These are phyloP conservation scores for Hucho hucho DNA, from an alignment of 2,113 vertebrate genomes.

Conservation along the genomic window DNA sequence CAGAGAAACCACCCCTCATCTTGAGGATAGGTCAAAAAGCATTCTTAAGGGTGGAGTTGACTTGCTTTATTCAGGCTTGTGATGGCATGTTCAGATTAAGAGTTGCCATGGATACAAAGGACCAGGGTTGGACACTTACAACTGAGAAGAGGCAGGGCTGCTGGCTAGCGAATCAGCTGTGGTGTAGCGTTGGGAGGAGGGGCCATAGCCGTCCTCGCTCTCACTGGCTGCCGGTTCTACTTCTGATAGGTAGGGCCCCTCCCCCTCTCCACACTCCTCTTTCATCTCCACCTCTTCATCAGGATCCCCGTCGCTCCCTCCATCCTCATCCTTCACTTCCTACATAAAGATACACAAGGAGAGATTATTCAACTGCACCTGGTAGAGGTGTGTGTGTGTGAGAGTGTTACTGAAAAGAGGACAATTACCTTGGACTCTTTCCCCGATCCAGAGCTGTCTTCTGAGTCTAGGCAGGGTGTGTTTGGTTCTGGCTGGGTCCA, in stretches of 20 bases:
- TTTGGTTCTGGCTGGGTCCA: conserved; percentile 73
- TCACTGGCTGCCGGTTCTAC: conserved; percentile 94
- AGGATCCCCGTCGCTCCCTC: conserved; percentile 84
- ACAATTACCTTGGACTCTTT: conserved; percentile 87
- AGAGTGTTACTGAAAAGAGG: not conserved
- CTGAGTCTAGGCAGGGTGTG: conserved; percentile 80
- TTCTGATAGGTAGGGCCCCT: conserved; percentile 94
- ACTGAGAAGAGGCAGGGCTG: conserved; percentile 98
- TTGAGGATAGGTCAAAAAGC: not conserved
- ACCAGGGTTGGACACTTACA: conserved; percentile 76
- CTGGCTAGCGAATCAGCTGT: conserved; percentile 95
- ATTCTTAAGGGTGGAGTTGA: not conserved
- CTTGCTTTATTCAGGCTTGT: not conserved
- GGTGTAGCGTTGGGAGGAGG: conserved; percentile 91
- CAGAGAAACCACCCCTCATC: conserved; percentile 2
- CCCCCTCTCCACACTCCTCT: conserved; percentile 87
- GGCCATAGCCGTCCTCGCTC: conserved; percentile 96
- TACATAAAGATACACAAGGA: conserved; percentile 48
- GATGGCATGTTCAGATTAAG: not conserved
- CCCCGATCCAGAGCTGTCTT: conserved; percentile 88
- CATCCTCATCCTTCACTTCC: conserved; percentile 95
- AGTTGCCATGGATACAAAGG: not conserved
- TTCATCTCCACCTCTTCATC: conserved; percentile 93
- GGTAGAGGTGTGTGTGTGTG: not conserved
- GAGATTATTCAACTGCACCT: not conserved